A percentile compares a stretch with the other conserved stretches of the same genome.
These are phyloP conservation scores for Silurus asotus DNA, from an alignment of 2,113 vertebrate genomes.

Conservation along the genomic window DNA sequence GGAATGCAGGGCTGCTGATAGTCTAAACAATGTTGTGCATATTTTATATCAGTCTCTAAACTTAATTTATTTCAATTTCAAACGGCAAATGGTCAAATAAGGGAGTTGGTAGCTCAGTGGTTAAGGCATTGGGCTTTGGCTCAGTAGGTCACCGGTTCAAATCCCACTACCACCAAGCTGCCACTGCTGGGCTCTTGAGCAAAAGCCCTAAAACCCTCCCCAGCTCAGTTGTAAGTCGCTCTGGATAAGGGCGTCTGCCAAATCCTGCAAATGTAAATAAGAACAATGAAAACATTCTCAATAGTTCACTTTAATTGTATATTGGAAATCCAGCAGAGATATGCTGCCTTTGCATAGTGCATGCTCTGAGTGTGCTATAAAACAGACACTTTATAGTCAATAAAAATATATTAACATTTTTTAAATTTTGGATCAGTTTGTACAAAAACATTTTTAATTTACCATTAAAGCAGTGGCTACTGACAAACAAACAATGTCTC, in stretches of 20 bases:
- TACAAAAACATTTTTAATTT: not conserved
- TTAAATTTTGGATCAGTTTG: not conserved
- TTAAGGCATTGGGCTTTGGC: too few species aligned
- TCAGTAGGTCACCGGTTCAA: too few species aligned
- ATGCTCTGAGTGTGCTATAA: not conserved
- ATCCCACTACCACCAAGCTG: too few species aligned
- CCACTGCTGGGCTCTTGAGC: too few species aligned
- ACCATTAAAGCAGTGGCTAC: not conserved
- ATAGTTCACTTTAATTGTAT: not conserved
- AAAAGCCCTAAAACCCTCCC: too few species aligned
- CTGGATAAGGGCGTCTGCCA: too few species aligned
- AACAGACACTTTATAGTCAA: not conserved
- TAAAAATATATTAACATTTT: not conserved
- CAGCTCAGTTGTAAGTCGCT: too few species aligned
- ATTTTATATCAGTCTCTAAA: not conserved
- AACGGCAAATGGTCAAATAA: not conserved
- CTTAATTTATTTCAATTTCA: not conserved
- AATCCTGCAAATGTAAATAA: too few species aligned
- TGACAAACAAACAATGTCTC: not conserved
- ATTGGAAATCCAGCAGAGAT: not conserved
- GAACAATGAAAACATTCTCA: not conserved
- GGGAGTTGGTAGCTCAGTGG: too few species aligned
- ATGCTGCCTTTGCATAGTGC: not conserved
- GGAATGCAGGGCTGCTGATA: not conserved
- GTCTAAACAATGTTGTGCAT: not conserved